Conservation (phyloP, 2,888 invertebrate genomes). For the Geophilus truncorum region DNA sequence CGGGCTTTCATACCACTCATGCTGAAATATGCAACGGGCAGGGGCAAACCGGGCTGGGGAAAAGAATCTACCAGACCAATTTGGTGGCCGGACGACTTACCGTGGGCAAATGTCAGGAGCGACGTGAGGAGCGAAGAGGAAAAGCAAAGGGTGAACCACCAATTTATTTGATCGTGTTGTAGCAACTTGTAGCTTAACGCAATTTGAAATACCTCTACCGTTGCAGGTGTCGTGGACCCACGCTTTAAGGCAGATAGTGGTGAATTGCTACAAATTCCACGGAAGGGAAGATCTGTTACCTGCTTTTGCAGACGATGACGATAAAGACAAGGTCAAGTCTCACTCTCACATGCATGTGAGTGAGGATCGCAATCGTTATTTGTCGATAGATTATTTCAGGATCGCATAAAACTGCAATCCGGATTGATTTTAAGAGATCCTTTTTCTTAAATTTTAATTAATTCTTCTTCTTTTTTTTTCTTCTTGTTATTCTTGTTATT, state of each 20-base stretch:
- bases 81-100: slow-evolving; percentile 98
- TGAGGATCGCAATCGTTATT: background rate
- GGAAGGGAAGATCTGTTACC: slow-evolving; percentile 91
- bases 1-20: slow-evolving; percentile 95
- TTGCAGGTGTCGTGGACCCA: slow-evolving; percentile 94
- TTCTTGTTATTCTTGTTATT: too few species aligned
- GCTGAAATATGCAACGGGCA: slow-evolving; percentile 93
- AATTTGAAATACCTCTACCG: too few species aligned
- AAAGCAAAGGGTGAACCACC: slow-evolving; percentile 97
- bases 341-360: slow-evolving; percentile 64
- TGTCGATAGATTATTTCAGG: too few species aligned
- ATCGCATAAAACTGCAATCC: background rate
- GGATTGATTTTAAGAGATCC: background rate
- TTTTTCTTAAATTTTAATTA: background rate
- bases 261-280: slow-evolving; percentile 97
- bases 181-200: too few species aligned
- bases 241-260: slow-evolving; percentile 90
- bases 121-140: slow-evolving; percentile 94
- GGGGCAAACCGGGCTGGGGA: slow-evolving; percentile 98
- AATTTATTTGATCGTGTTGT: too few species aligned
- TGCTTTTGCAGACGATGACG: slow-evolving; percentile 87
- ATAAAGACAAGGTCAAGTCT: slow-evolving; percentile 56
- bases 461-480: too few species aligned
- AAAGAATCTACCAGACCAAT: slow-evolving; percentile 89
- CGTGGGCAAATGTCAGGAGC: slow-evolving; percentile 97